These are phyloP conservation scores for Morpho helenor DNA, from an alignment of 2,888 invertebrate genomes.

Conservation along the genomic window DNA sequence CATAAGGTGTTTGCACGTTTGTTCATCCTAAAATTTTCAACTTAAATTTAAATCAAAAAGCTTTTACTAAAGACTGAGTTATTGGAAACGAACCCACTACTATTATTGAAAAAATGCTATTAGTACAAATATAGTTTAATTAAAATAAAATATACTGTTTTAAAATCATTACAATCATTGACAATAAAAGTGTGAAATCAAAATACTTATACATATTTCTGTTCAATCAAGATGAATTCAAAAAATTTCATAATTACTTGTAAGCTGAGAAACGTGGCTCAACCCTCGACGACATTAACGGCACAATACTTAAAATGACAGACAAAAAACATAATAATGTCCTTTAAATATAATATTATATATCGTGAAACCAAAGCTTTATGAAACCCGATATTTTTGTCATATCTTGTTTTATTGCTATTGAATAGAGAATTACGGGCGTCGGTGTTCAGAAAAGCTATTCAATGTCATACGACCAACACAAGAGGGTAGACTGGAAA, in stretches of 20 bases:
- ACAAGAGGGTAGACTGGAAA: constrained; percentile 44
- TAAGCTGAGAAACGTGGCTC: constrained; percentile 24
- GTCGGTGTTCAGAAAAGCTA: constrained; percentile 48
- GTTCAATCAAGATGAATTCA: background rate
- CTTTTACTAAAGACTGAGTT: too few species aligned
- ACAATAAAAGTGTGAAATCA: too few species aligned
- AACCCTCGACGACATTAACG: constrained; percentile 39
- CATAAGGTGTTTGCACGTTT: background rate
- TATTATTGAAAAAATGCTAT: too few species aligned
- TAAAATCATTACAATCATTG: too few species aligned
- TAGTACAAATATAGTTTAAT: too few species aligned
- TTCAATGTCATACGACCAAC: constrained; percentile 53
- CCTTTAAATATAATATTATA: constrained; percentile 76
- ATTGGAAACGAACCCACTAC: too few species aligned
- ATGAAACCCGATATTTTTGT: constrained; percentile 80
- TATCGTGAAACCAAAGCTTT: constrained; percentile 76
- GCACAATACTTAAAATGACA: constrained; percentile 45
- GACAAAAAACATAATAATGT: constrained; percentile 69
- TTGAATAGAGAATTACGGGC: constrained; percentile 64
- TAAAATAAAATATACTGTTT: too few species aligned
- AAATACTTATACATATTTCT: background rate
- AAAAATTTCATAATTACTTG: constrained; percentile 16
- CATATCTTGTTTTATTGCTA: constrained; percentile 76
- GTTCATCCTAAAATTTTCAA: too few species aligned
- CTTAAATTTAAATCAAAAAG: too few species aligned